phyloP scores from a whole-genome alignment of 2,888 invertebrate genomes.

The Drosophila sordidula region DNA sequence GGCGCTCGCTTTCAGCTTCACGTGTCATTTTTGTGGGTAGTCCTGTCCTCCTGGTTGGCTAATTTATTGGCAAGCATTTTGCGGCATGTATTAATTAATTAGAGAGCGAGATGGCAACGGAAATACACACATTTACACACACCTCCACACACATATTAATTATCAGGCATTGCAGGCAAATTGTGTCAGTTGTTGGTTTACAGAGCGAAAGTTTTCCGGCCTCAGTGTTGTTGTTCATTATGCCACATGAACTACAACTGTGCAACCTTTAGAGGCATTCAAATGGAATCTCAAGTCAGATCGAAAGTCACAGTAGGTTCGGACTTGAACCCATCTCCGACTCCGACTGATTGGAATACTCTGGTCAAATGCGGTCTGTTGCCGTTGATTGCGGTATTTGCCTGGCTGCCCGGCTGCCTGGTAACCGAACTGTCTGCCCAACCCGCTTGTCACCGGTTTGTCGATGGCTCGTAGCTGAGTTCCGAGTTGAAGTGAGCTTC shows the following conservation, averaged over 20 bases:
- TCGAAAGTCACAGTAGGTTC: slow-evolving; percentile 14
- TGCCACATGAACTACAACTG: slow-evolving; percentile 14
- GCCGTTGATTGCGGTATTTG: slow-evolving; percentile 29
- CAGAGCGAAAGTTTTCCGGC: slow-evolving; percentile 24
- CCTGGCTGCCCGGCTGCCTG: slow-evolving; percentile 13
- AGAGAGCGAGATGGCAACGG: slow-evolving; percentile 40
- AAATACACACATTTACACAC: slow-evolving; percentile 2
- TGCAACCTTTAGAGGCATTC: slow-evolving; percentile 31
- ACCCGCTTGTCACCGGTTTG: slow-evolving; percentile 30
- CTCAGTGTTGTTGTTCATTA: slow-evolving; percentile 35
- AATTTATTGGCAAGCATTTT: slow-evolving; percentile 60
- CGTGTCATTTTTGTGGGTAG: slow-evolving; percentile 29
- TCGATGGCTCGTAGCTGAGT: slow-evolving; percentile 35
- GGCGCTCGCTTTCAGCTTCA: slow-evolving; percentile 19
- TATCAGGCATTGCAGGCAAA: slow-evolving; percentile 40
- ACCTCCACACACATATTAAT: slow-evolving; percentile 46
- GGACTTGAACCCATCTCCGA: not conserved
- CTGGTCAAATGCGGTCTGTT: slow-evolving; percentile 25
- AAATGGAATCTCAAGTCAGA: slow-evolving; percentile 22
- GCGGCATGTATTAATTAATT: slow-evolving; percentile 70
- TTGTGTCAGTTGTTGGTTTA: slow-evolving; percentile 36
- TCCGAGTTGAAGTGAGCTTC: slow-evolving; percentile 12
- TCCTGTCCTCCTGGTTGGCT: slow-evolving; percentile 51
- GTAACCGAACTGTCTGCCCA: slow-evolving; percentile 1
- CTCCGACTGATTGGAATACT: slow-evolving; percentile 38